Evolutionary conservation across 2,797 vertebrate genomes (phyloP).

Genomic region (Mormyrops boulengeri): DNA sequence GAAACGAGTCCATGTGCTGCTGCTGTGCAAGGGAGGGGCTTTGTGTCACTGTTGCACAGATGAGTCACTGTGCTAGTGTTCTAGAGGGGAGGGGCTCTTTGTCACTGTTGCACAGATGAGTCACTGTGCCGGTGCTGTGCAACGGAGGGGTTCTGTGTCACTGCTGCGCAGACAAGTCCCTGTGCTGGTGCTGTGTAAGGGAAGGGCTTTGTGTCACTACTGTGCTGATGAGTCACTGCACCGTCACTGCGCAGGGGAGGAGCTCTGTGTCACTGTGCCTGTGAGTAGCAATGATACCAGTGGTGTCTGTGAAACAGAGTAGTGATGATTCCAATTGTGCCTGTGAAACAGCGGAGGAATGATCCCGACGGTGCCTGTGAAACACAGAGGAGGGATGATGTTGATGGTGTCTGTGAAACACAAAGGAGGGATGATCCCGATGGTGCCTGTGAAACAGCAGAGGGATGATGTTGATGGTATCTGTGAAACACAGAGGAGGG

Average conservation of each 20-base stretch:
- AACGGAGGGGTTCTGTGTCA: neutral
- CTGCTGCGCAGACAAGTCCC: too few relatives aligned
- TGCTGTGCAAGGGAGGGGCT: neutral
- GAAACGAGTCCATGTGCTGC: neutral
- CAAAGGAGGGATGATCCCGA: neutral
- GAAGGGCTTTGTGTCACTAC: too few relatives aligned
- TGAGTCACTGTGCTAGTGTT: neutral
- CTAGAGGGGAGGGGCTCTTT: neutral
- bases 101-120: neutral
- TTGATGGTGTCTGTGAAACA: too few relatives aligned
- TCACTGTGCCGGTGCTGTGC: neutral
- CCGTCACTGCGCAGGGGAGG: too few relatives aligned
- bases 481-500: neutral
- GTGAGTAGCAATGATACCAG: neutral
- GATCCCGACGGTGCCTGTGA: neutral
- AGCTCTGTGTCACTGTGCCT: neutral
- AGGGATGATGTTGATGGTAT: neutral
- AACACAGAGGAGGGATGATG: neutral
- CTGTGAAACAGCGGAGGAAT: too few relatives aligned
- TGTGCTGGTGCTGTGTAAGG: too few relatives aligned
- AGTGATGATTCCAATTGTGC: neutral
- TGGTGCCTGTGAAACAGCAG: neutral
- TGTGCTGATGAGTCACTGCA: too few relatives aligned
- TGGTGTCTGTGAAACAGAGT: too few relatives aligned
- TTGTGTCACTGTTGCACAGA: neutral